Evolutionary conservation across 2,888 invertebrate species (phyloP).

Genomic region (Chrysolina haemoptera): DNA sequence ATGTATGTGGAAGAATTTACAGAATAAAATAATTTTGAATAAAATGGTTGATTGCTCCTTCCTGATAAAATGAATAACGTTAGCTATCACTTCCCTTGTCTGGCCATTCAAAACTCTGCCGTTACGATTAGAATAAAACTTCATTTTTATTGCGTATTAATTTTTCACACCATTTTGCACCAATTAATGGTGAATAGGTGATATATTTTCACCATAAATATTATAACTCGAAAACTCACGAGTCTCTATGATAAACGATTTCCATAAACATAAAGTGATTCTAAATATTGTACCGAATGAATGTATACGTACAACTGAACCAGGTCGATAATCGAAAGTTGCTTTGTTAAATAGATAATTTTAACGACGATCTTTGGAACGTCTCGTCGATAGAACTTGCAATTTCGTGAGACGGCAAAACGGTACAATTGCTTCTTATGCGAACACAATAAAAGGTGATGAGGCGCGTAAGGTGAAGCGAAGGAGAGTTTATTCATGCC

Average conservation of each 20-base stretch:
- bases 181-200: conserved; percentile 5
- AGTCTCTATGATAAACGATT: neutral
- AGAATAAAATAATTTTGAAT: no score
- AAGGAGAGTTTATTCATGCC: no score
- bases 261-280: conserved; percentile 1
- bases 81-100: no score
- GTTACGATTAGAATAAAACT: no score
- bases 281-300: neutral
- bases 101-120: no score
- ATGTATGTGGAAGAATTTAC: no score
- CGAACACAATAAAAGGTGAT: no score
- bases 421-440: neutral
- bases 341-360: neutral
- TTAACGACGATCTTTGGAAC: neutral
- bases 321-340: neutral
- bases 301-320: neutral
- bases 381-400: neutral
- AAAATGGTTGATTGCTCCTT: no score
- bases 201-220: neutral
- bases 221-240: neutral
- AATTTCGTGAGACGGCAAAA: neutral
- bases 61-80: no score
- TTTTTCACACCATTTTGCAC: neutral
- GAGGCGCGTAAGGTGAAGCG: no score
- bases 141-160: no score